Evolutionary conservation across 2,888 invertebrate species (phyloP), one percentile per base, ranked within the genome.

Genomic region (Limulus polyphemus): DNA sequence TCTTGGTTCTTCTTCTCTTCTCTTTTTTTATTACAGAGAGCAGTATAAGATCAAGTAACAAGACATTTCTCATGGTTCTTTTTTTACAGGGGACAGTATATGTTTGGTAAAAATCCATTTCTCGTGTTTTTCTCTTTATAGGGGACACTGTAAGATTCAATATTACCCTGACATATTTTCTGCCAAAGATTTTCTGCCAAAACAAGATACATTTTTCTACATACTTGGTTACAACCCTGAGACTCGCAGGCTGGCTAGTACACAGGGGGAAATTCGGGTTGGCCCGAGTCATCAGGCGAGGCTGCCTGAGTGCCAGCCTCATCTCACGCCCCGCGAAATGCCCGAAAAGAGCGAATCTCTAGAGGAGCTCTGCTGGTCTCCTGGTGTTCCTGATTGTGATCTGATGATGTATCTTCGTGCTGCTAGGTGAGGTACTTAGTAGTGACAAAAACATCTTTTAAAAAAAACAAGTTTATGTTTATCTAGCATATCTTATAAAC

Each of bases 351-450:
- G 73, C 60, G 82, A 82, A 72, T 79, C 79, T 68, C 79, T 87
- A 70, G 97, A 97, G 79, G 93, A 93, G 78, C 80, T 92, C 77
- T 83, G 90, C 79, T 97, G 97, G 97, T 83, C 90, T 77, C 95
- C 97, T 65, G 89, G 89, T 72, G 88, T 93, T 81, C 84, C 90
- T 71, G 97, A 97, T 80, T 87, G 90, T 72, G 95, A 97, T 81
- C 84, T 97, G 77, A 85, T 95, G 75, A 95, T 97, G 94, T 97
- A 92, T 81, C 84, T 97, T 77, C 82, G 95, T 74, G 97, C 95
- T 72, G 95, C 94, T 70, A 76, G 32, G 32, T 32, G 1, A 7
- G 32, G 32, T 1, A 32, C 7, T 32, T 32, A 32, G 5, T 32
- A 32, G 5, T 32, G 32, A 32, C 7, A 32, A 32, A 32, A 32